phyloP scores from a whole-genome alignment of 2,888 invertebrate species.

The Notocelia uddmanniana region DNA sequence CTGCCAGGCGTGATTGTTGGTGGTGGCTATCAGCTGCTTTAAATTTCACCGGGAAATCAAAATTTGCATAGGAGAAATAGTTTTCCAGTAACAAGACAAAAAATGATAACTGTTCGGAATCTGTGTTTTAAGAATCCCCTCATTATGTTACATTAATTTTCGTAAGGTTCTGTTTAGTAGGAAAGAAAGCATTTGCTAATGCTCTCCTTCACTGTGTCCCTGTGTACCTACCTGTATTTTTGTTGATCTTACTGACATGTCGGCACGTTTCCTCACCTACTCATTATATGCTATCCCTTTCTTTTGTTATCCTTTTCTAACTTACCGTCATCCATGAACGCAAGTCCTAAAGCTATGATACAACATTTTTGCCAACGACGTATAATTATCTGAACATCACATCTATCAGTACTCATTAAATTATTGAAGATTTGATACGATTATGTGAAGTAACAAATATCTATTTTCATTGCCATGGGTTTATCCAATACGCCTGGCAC shows the following conservation, averaged over 20 bases:
- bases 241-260: conserved; percentile 48
- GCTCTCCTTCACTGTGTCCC: conserved; percentile 62
- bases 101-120: conserved; percentile 20
- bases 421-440: conserved; percentile 35
- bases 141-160: conserved; percentile 38
- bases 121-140: conserved; percentile 35
- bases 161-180: conserved; percentile 40
- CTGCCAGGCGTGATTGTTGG: conserved; percentile 72
- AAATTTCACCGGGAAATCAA: conserved; percentile 64
- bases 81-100: conserved; percentile 29
- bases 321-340: conserved; percentile 26
- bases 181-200: conserved; percentile 49
- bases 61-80: conserved; percentile 35
- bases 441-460: conserved; percentile 72
- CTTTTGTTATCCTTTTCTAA: conserved; percentile 49
- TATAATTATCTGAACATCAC: conserved; percentile 57
- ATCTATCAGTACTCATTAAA: conserved; percentile 48
- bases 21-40: conserved; percentile 80
- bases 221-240: conserved; percentile 53
- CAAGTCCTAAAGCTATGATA: conserved; percentile 37
- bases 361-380: conserved; percentile 36
- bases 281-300: conserved; percentile 57
- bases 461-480: conserved; percentile 84
- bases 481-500: conserved; percentile 77
- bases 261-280: conserved; percentile 65